phyloP scores from a whole-genome alignment of 2,113 vertebrate species.

The Erinaceus europaeus region DNA sequence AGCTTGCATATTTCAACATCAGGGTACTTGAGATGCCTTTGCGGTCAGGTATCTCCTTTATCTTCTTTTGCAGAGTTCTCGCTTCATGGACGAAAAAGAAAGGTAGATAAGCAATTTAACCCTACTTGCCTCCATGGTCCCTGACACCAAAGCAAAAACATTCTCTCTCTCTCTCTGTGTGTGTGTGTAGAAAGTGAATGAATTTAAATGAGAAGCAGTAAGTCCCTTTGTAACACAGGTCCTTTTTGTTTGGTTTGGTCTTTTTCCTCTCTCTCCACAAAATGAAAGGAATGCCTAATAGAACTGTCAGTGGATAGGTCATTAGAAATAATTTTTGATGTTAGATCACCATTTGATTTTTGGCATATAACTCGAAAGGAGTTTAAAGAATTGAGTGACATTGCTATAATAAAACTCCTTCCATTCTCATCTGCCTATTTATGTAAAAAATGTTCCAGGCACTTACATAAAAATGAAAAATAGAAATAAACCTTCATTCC shows the following conservation, averaged over 20 bases:
- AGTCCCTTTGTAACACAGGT: constrained; percentile 1
- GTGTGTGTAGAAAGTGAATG: background rate
- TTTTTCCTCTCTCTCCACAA: background rate
- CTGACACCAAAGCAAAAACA: background rate
- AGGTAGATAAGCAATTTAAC: background rate
- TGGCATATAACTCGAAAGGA: constrained; percentile 33
- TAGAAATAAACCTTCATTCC: constrained; percentile 40
- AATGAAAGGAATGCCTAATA: constrained; percentile 30
- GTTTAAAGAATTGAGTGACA: constrained; percentile 48
- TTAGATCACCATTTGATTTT: constrained; percentile 42
- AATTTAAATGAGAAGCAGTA: background rate
- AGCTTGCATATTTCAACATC: no score
- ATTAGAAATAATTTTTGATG: constrained; percentile 61
- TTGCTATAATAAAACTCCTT: constrained; percentile 35
- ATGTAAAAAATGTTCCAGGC: constrained; percentile 38
- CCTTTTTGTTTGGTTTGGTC: background rate
- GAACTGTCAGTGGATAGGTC: constrained; percentile 4
- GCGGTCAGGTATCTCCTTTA: background rate
- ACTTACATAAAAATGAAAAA: constrained; percentile 39
- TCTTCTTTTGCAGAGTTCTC: background rate
- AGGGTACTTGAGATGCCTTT: background rate
- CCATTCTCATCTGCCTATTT: constrained; percentile 36
- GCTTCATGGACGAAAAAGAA: background rate
- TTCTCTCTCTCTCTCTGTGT: no score
- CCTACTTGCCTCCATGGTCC: background rate